Percentiles rank a stretch among this genome's conserved stretches.
phyloP scores from a whole-genome alignment of 2,888 invertebrate species.

The Pheosia tremula region DNA sequence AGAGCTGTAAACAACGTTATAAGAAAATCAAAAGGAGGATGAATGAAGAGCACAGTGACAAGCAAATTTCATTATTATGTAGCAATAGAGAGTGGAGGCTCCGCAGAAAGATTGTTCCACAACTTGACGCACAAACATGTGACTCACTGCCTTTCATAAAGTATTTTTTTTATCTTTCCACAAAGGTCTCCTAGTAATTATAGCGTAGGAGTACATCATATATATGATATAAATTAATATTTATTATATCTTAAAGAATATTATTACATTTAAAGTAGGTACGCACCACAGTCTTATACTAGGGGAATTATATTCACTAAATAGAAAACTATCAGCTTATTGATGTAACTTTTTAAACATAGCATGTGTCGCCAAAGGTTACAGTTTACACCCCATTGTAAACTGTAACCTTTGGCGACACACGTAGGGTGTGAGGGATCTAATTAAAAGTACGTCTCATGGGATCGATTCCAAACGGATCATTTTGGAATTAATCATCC shows the following conservation, averaged over 20 bases:
- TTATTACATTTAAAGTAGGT: too few species aligned
- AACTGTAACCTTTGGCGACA: conserved; percentile 29
- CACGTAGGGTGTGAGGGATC: conserved; percentile 4
- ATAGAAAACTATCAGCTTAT: conserved; percentile 35
- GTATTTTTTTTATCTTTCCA: conserved; percentile 22
- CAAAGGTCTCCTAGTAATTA: conserved; percentile 16
- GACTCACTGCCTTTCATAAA: conserved; percentile 35
- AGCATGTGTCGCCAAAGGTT: too few species aligned
- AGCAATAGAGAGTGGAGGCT: conserved; percentile 24
- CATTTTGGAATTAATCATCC: conserved; percentile 33
- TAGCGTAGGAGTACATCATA: conserved; percentile 10
- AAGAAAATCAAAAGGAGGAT: conserved; percentile 26
- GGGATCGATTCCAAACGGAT: conserved; percentile 17
- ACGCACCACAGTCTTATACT: too few species aligned
- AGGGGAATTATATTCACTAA: background rate
- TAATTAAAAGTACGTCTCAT: background rate
- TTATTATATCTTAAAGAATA: background rate
- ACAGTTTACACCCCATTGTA: too few species aligned
- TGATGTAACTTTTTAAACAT: conserved; percentile 34
- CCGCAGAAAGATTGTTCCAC: conserved; percentile 25
- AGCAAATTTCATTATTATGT: conserved; percentile 40
- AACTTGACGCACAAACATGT: conserved; percentile 45
- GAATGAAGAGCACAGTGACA: conserved; percentile 34
- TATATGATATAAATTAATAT: conserved; percentile 15
- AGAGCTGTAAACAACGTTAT: conserved; percentile 30